Evolutionary conservation across 2,888 invertebrate species (phyloP).

Genomic region (Toxonevra muliebris): DNA sequence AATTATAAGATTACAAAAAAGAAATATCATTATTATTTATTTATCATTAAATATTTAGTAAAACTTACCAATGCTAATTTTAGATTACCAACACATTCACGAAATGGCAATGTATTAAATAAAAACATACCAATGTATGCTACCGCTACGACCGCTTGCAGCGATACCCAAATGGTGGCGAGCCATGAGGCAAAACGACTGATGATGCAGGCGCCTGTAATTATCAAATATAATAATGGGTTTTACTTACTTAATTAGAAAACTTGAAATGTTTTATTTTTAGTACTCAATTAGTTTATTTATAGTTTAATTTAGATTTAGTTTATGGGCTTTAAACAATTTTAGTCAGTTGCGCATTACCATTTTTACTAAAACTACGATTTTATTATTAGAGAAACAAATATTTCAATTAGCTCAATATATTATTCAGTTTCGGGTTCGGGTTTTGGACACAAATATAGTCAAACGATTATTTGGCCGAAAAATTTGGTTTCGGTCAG

Average conservation of each 20-base stretch:
- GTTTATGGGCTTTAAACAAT: too few species aligned
- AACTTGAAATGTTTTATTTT: slow-evolving; percentile 40
- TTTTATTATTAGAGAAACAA: too few species aligned
- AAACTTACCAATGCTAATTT: slow-evolving; percentile 54
- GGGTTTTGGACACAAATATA: too few species aligned
- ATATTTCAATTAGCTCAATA: too few species aligned
- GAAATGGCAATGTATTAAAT: slow-evolving; percentile 61
- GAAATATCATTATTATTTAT: too few species aligned
- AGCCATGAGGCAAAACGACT: slow-evolving; percentile 65
- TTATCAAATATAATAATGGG: background rate
- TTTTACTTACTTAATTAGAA: background rate
- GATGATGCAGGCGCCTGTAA: slow-evolving; percentile 62
- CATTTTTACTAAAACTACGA: too few species aligned
- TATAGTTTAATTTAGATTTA: too few species aligned
- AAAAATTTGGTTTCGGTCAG: too few species aligned
- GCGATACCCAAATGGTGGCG: slow-evolving; percentile 62
- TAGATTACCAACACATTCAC: slow-evolving; percentile 59
- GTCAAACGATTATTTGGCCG: too few species aligned
- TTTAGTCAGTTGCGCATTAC: too few species aligned
- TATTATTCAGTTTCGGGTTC: too few species aligned
- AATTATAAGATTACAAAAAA: slow-evolving; percentile 7
- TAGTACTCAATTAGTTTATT: too few species aligned
- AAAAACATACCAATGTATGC: slow-evolving; percentile 63
- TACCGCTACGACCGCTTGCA: slow-evolving; percentile 62
- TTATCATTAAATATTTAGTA: background rate